Evolutionary conservation across 2,113 vertebrate genomes (phyloP).

Genomic region (Poeciliopsis turrubarensis): DNA sequence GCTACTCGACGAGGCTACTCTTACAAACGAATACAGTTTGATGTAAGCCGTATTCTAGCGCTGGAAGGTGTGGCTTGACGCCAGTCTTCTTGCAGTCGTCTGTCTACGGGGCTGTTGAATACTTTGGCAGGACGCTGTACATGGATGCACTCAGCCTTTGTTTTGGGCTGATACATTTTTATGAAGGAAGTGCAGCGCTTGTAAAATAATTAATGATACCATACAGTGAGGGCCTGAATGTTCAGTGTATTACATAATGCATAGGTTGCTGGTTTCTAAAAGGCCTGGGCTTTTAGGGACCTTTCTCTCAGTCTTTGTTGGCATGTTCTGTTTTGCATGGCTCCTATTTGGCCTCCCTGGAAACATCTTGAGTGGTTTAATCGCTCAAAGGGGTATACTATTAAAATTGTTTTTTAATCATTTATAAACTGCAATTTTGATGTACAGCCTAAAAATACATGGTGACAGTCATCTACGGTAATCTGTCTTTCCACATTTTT

Average conservation of each 20-base stretch:
- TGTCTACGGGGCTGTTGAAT: neutral
- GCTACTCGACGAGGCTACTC: too few species aligned
- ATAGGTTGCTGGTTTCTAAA: conserved; percentile 1
- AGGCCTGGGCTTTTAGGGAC: conserved; percentile 28
- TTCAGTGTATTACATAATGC: conserved; percentile 26
- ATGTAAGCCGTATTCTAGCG: too few species aligned
- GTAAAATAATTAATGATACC: conserved; percentile 15
- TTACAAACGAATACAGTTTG: too few species aligned
- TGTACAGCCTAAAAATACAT: conserved; percentile 3
- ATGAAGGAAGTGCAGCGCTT: neutral
- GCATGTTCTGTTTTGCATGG: conserved; percentile 27
- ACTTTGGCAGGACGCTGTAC: neutral
- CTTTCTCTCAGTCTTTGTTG: conserved; percentile 16
- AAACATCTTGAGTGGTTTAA: conserved; percentile 33
- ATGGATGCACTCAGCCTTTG: neutral
- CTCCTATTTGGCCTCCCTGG: conserved; percentile 16
- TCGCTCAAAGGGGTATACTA: conserved; percentile 15
- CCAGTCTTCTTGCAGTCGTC: neutral
- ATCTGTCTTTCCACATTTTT: neutral
- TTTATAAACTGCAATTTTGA: conserved; percentile 19
- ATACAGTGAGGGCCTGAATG: conserved; percentile 1
- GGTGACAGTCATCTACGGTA: neutral
- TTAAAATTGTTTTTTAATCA: neutral
- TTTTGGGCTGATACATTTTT: neutral
- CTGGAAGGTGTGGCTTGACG: too few species aligned